A percentile compares a stretch with the other conserved stretches of the same genome.
phyloP scores from a whole-genome alignment of 2,888 invertebrate genomes.

The Harpalus rubripes region DNA sequence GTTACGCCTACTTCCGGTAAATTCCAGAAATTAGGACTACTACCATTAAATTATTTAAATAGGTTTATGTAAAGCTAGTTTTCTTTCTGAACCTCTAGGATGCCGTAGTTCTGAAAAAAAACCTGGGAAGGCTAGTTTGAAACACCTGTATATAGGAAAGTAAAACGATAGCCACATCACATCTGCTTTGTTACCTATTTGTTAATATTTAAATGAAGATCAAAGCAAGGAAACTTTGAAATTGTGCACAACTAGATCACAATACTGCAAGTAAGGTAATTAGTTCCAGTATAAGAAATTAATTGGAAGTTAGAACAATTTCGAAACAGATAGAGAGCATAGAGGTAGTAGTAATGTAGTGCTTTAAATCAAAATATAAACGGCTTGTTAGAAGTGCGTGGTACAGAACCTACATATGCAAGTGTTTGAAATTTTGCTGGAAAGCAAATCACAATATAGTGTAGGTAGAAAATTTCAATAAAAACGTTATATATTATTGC shows the following conservation, averaged over 20 bases:
- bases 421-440: neutral
- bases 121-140: too few species aligned
- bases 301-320: neutral
- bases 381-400: neutral
- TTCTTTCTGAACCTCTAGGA: too few species aligned
- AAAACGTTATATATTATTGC: too few species aligned
- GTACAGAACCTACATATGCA: neutral
- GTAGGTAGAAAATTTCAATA: too few species aligned
- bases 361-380: neutral
- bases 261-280: neutral
- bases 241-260: neutral
- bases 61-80: too few species aligned
- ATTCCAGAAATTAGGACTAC: too few species aligned
- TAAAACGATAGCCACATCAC: too few species aligned
- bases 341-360: neutral
- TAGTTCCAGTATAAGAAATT: neutral
- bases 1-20: too few species aligned
- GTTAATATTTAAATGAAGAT: neutral
- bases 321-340: neutral
- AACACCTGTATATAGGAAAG: too few species aligned
- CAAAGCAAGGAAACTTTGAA: neutral
- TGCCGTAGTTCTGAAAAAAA: too few species aligned
- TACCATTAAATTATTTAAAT: too few species aligned
- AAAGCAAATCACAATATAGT: neutral
- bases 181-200: too few species aligned